Evolutionary conservation across 2,797 vertebrate genomes (phyloP).

Genomic region (Enteromius fasciolatus): DNA sequence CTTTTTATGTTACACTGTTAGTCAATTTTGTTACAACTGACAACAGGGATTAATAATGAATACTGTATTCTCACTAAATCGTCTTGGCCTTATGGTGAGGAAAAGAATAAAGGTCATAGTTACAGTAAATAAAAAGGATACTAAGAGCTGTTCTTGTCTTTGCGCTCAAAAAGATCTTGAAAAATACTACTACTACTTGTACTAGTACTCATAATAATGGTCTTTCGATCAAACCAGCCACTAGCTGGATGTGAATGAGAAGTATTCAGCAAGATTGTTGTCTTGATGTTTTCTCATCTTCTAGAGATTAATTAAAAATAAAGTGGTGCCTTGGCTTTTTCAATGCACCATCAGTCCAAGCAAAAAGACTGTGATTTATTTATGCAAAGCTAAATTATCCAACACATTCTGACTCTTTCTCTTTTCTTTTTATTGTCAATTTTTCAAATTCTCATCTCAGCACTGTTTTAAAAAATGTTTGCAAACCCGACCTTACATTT

Average conservation of each 20-base stretch:
- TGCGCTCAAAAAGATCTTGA: not conserved
- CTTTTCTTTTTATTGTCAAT: not conserved
- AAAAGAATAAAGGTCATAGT: slow-evolving; percentile 19
- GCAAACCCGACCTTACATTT: not conserved
- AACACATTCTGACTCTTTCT: not conserved
- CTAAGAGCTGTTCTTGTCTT: not conserved
- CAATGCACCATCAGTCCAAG: not conserved
- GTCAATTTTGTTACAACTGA: not conserved
- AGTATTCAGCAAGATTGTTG: not conserved
- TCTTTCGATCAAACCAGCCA: not conserved
- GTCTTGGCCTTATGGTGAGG: not conserved
- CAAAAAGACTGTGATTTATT: not conserved
- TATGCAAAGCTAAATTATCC: not conserved
- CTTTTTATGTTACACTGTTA: not conserved
- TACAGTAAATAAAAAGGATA: not conserved
- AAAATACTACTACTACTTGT: not conserved
- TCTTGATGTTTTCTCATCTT: slow-evolving; percentile 2
- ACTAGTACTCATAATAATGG: not conserved
- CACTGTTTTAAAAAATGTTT: not conserved
- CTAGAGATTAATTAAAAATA: not conserved
- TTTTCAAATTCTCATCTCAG: too few species aligned
- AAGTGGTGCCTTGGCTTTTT: not conserved
- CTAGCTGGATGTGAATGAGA: not conserved
- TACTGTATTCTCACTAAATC: not conserved
- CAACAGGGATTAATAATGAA: not conserved